These are phyloP conservation scores for Neostethus bicornis DNA, from an alignment of 2,797 vertebrate species.

Conservation along the genomic window DNA sequence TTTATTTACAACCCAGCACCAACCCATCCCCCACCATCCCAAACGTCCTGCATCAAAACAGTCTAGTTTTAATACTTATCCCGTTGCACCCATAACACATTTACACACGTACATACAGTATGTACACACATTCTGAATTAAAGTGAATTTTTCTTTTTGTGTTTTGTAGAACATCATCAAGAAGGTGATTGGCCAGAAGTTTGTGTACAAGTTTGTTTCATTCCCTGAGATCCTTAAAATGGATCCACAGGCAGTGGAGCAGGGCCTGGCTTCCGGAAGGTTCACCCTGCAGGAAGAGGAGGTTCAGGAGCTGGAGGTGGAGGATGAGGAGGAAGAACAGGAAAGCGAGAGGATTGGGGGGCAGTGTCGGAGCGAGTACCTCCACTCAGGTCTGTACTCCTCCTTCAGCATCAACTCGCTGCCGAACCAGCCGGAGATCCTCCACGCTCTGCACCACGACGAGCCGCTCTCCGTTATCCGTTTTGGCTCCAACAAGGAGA, in stretches of 20 bases:
- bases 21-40: no score
- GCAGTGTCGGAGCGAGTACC: conserved; percentile 87
- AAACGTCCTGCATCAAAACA: no score
- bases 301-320: conserved; percentile 79
- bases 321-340: conserved; percentile 80
- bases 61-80: no score
- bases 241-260: conserved; percentile 90
- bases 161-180: conserved; percentile 93
- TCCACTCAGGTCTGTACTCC: conserved; percentile 91
- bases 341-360: conserved; percentile 79
- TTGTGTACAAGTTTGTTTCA: conserved; percentile 97
- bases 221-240: conserved; percentile 96
- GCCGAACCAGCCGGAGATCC: conserved; percentile 84
- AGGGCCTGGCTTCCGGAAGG: conserved; percentile 84
- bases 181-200: conserved; percentile 97
- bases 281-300: conserved; percentile 85
- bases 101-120: no score
- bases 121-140: no score
- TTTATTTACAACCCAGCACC: no score
- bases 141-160: conserved; percentile 37
- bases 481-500: conserved; percentile 88
- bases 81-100: no score
- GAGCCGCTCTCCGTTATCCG: conserved; percentile 93
- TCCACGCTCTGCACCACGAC: conserved; percentile 85
- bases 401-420: conserved; percentile 91